Percentiles rank a stretch among this genome's conserved stretches.
Conservation (phyloP, 2,888 invertebrate species). For the Acanthosepion pharaonis region DNA sequence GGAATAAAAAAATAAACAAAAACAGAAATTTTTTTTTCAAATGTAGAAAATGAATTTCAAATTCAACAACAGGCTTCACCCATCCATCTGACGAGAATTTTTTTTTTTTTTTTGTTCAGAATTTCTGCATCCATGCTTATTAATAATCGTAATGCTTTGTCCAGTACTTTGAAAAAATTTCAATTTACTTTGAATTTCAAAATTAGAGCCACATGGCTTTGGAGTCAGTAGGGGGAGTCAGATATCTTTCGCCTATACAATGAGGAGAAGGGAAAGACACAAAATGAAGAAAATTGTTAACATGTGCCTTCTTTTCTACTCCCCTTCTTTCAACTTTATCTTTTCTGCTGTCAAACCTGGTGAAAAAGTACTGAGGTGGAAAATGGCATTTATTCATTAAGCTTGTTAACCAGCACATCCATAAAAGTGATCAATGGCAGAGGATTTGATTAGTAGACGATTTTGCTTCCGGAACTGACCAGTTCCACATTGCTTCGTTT, state of each 20-base stretch:
- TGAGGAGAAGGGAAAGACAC: accelerated
- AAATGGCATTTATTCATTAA: conserved; percentile 33
- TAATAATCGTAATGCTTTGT: conserved; percentile 12
- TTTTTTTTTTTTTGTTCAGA: background rate
- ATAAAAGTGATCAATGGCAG: conserved; percentile 23
- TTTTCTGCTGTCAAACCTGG: background rate
- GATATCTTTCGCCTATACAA: background rate
- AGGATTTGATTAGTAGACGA: conserved; percentile 13
- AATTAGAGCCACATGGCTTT: background rate
- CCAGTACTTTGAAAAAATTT: background rate
- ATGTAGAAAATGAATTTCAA: conserved; percentile 6
- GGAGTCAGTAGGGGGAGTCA: background rate
- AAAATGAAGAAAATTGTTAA: background rate
- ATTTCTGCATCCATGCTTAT: background rate
- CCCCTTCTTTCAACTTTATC: background rate
- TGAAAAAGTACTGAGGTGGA: background rate
- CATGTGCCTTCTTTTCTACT: background rate
- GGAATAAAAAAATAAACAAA: background rate
- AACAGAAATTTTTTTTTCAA: background rate
- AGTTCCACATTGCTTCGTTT: background rate
- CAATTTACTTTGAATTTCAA: conserved; percentile 6
- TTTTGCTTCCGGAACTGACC: conserved; percentile 13
- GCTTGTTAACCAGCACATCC: conserved; percentile 33
- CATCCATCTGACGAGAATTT: background rate
- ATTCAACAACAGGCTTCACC: background rate